Conservation (phyloP, 2,113 vertebrate genomes). For the Ailuropoda melanoleuca region DNA sequence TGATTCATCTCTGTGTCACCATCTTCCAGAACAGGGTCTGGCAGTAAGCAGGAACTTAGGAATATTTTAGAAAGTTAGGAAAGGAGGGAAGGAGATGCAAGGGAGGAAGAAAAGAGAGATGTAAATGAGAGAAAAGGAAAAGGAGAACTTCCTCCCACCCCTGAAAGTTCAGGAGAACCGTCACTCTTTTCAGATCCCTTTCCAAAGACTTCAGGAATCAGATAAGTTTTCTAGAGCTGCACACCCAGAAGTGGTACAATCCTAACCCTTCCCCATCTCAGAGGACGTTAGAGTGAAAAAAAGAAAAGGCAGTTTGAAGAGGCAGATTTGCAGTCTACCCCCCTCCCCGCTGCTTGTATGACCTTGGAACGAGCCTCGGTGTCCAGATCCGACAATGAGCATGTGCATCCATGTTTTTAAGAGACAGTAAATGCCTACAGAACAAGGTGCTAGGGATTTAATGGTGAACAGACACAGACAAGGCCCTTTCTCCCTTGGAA, state of each 20-base stretch:
- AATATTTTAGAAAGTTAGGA: neutral
- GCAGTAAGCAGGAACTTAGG: neutral
- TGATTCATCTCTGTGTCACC: neutral
- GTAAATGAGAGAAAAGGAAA: neutral
- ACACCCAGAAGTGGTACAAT: neutral
- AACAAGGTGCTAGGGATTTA: neutral
- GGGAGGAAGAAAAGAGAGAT: neutral
- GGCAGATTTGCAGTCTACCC: neutral
- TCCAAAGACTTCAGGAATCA: neutral
- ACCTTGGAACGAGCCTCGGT: neutral
- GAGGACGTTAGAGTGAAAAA: neutral
- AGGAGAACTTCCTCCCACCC: neutral
- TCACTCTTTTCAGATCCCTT: neutral
- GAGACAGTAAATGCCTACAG: neutral
- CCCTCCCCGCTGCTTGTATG: neutral
- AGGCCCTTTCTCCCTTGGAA: neutral
- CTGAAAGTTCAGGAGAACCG: neutral
- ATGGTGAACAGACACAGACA: neutral
- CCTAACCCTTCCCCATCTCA: neutral
- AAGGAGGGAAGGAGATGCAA: neutral
- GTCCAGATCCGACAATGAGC: neutral
- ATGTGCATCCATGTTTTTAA: neutral
- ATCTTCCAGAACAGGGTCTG: neutral
- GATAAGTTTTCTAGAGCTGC: neutral
- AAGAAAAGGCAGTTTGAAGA: neutral